A percentile compares a stretch with the other conserved stretches of the same genome.
Evolutionary conservation across 2,797 vertebrate species (phyloP).

Genomic region (Cichlasoma orientale): DNA sequence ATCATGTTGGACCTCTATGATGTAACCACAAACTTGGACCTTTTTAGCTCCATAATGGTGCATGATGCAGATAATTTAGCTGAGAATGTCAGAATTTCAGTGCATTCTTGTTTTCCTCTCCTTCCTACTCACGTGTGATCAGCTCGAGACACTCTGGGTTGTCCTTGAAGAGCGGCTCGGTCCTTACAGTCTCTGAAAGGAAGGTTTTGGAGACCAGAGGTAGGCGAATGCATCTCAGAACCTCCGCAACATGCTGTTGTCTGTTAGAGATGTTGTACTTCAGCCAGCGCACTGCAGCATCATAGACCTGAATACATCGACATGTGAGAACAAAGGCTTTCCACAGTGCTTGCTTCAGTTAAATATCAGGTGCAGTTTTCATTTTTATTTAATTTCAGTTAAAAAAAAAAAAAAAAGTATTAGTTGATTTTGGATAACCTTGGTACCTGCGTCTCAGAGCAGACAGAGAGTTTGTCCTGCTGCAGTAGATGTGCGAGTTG

Average conservation of each 20-base stretch:
- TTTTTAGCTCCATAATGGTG: neutral
- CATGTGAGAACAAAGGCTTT: neutral
- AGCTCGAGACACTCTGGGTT: slow-evolving; percentile 97
- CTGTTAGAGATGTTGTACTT: slow-evolving; percentile 93
- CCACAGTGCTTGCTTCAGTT: neutral
- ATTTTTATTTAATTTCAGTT: neutral
- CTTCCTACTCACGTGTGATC: slow-evolving; percentile 90
- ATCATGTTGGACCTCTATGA: no score
- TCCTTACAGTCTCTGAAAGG: slow-evolving; percentile 94
- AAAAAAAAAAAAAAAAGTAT: no score
- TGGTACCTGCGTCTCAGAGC: slow-evolving; percentile 91
- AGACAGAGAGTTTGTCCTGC: slow-evolving; percentile 91
- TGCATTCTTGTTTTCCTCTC: neutral
- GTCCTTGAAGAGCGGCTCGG: slow-evolving; percentile 93
- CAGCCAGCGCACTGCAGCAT: slow-evolving; percentile 93
- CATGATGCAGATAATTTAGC: neutral
- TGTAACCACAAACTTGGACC: no score
- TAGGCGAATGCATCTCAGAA: slow-evolving; percentile 94
- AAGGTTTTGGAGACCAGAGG: slow-evolving; percentile 96
- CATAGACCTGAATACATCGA: slow-evolving; percentile 85
- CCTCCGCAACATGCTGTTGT: slow-evolving; percentile 90
- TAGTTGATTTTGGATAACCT: neutral
- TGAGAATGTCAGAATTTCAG: neutral
- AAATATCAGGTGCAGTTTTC: neutral
- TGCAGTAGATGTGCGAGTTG: slow-evolving; percentile 91